Base-by-base conservation (phyloP, 2,888 invertebrate species). In the Lapara coniferarum region DNA sequence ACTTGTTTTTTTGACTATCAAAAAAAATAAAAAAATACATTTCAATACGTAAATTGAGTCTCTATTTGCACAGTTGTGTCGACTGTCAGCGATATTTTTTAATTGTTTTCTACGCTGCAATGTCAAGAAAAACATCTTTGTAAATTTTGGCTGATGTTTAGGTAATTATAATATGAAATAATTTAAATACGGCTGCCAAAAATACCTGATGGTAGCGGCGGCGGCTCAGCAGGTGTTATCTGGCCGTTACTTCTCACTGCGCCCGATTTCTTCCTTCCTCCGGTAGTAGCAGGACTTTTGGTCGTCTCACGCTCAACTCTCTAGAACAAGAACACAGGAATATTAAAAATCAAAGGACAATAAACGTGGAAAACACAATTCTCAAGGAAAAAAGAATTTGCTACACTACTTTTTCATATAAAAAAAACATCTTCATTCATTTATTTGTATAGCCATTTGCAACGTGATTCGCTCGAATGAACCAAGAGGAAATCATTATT, bases 261-360 rank as follows among this genome's bases (percentile, higher is more conserved):
- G 73, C 88, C 81, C 56, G 87, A 79, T 72, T 92, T 92, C 82
- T 93, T 93, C 80, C 92, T 90, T 70, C 90, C 88, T 30, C 90
- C 91, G 55, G 92, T 89, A 69, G 89, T 90, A 30, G 93, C 92
- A 76, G 92, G 92, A 80, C 92, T 92, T 81, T 92, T 92, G 71
- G 89, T 89, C 59, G 80, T 88, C 79, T 93, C 93, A 66, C 92
- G 88, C 74, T 93, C 93, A 68, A 91, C 84, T 81, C 92, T 89
- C 93, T 93, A 84, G 13, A 89, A 90, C 78, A 81, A 86, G 69
- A 77, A 70, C 56, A 69, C 55, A 52, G 8, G 37, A 68, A 69
- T 71, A 70, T 72, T 70, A 73, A 70, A 72, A 70, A 37, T 58
- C 53, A 70, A 73, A 67, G 25, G 25, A 57, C 66, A 66, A 67